Percentiles rank a stretch among this genome's conserved stretches.
Evolutionary conservation across 1,140 invertebrate species (phyloP).

Genomic region (Drosophila simulans): DNA sequence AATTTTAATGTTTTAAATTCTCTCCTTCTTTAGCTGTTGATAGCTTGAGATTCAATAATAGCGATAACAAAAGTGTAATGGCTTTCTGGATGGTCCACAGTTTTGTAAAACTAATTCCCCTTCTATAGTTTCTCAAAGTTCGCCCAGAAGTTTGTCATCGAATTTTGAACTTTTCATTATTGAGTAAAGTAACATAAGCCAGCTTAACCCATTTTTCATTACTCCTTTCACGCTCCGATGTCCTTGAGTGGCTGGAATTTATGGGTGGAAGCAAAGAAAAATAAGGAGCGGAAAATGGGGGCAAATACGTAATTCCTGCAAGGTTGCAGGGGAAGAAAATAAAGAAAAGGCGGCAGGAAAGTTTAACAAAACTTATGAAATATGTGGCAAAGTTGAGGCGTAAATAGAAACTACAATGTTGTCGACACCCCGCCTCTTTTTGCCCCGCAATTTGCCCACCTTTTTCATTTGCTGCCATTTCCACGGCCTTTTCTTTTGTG

Average conservation of each 20-base stretch:
- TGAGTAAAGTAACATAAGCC: slow-evolving; percentile 34
- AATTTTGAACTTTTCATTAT: slow-evolving; percentile 44
- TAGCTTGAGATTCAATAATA: not conserved
- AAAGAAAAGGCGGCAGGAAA: slow-evolving; percentile 22
- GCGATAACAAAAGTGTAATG: not conserved
- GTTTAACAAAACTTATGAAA: slow-evolving; percentile 63
- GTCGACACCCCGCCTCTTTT: slow-evolving; percentile 1
- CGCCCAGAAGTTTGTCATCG: slow-evolving; percentile 32
- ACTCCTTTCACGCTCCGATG: slow-evolving; percentile 21
- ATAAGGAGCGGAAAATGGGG: slow-evolving; percentile 2
- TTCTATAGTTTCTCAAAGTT: not conserved
- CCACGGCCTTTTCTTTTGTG: slow-evolving; percentile 18
- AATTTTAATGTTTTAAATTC: not conserved
- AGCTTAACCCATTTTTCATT: slow-evolving; percentile 44
- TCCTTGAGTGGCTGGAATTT: slow-evolving; percentile 41
- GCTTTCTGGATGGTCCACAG: not conserved
- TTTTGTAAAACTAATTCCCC: slow-evolving; percentile 13
- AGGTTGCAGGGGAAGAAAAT: slow-evolving; percentile 26
- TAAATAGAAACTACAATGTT: slow-evolving; percentile 66
- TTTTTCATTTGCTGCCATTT: not conserved
- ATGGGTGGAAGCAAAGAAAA: slow-evolving; percentile 9
- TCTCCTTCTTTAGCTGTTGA: not conserved
- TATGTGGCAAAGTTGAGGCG: slow-evolving; percentile 59
- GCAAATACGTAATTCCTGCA: slow-evolving; percentile 37
- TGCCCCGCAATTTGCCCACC: not conserved